These are phyloP conservation scores for Diabrotica virgifera DNA, from an alignment of 1,140 invertebrate species.

Conservation along the genomic window DNA sequence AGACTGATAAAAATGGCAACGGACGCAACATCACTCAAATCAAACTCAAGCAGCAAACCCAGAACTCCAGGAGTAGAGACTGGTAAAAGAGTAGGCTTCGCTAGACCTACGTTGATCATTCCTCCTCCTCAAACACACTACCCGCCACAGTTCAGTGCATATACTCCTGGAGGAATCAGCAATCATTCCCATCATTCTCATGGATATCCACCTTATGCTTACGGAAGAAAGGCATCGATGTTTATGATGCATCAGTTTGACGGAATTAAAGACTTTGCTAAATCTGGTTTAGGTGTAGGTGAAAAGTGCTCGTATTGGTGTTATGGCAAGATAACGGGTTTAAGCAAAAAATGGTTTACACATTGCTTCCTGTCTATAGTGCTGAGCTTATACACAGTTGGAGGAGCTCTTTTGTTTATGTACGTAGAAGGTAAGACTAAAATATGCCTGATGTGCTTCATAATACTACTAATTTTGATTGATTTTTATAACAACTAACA, in stretches of 20 bases:
- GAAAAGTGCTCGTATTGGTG: slow-evolving; percentile 78
- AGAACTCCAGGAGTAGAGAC: slow-evolving; percentile 11
- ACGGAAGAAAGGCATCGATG: slow-evolving; percentile 64
- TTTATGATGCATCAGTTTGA: slow-evolving; percentile 74
- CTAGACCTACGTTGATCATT: slow-evolving; percentile 32
- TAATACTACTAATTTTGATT: not conserved
- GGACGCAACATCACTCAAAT: slow-evolving; percentile 15
- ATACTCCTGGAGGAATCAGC: slow-evolving; percentile 4
- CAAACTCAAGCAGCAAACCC: slow-evolving; percentile 9
- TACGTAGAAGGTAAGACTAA: slow-evolving; percentile 65
- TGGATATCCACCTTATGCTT: slow-evolving; percentile 32
- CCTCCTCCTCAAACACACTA: slow-evolving; percentile 27
- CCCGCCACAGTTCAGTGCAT: slow-evolving; percentile 4
- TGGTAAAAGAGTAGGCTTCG: slow-evolving; percentile 31
- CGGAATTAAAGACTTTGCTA: slow-evolving; percentile 72
- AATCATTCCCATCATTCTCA: slow-evolving; percentile 30
- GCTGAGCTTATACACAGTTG: slow-evolving; percentile 71
- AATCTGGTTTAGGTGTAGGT: slow-evolving; percentile 74
- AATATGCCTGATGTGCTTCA: not conserved
- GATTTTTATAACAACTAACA: not conserved
- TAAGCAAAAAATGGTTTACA: slow-evolving; percentile 82
- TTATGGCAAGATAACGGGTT: slow-evolving; percentile 71
- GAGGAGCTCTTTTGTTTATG: slow-evolving; percentile 74
- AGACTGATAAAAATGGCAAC: not conserved
- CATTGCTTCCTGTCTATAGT: slow-evolving; percentile 80